Base-by-base conservation (phyloP, 2,797 vertebrate species). In the Acestrorhynchus altus region DNA sequence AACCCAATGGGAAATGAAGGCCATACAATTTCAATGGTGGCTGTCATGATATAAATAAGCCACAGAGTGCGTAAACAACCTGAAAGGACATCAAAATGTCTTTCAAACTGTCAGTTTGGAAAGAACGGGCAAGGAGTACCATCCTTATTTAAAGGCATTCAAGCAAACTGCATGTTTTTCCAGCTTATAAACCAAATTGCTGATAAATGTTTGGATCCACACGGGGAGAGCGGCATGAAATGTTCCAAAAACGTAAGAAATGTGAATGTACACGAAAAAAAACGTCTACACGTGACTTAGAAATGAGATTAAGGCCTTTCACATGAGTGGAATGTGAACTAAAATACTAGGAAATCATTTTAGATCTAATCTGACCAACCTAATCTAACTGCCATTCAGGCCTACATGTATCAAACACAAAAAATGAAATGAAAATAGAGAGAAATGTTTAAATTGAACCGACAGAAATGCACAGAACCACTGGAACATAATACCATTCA, bases 281-380 rank as follows among this genome's bases (percentile, higher is more conserved):
- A 65, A 56, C 49, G 8, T 70, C 22, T 15, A 64, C 42, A 22
- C 22, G 20, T 40, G 24, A 49, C 20, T 40, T 20, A 31, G 18
- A 18, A 22, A 71, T 54, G 8, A 22, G 13, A 59, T 20, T 49
- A 76, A 76, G 57, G 63, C 77, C 59, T 56, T 69, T 44, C 20
- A 63, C 81, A 86, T 54, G 80, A 83, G 73, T 89, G 90, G 90
- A 93, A 93, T 92, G 91, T 92, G 87, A 87, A 87, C 81, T 85
- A 86, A 75, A 61, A 77, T 54, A 44, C 57, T 40, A 79, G 65
- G 61, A 57, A 65, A 77, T 74, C n/a, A 68, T 46, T 68, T 9
- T 26, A 7, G 35, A 49, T 16, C 15, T 5, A 40, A 66, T 9
- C 40, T 35, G 1, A 20, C 18, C 4, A 82, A 7, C 40, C 26